Evolutionary conservation across 37 sponge, comb jelly and placozoan species (phyloP), one percentile per base, ranked within the genome.

Genomic region (Spongilla lacustris): DNA sequence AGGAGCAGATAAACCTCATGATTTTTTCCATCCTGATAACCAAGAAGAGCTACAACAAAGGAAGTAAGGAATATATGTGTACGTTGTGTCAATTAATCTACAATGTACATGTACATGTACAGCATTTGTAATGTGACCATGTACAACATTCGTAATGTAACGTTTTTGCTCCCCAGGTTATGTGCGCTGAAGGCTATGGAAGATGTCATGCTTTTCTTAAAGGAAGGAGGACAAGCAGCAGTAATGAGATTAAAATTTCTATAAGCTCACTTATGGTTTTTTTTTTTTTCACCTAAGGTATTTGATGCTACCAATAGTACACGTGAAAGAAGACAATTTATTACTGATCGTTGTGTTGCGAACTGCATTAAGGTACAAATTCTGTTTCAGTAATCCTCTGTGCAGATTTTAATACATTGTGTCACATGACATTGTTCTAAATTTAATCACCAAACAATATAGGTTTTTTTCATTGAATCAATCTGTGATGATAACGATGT

Each of bases 281-380:
- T n/a, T n/a, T n/a, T n/a, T n/a, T n/a, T n/a, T n/a, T n/a, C n/a
- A n/a, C n/a, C n/a, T 68, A 41, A 93, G 94, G 91, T 97, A 23
- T 95, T 90, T 86, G 99, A 99, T 95, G 99, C 99, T 14, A 99
- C 99, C 26, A 99, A 99, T 79, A 95, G 93, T 41, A 99, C 99
- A 28, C 78, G 91, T 36, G 97, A 93, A 36, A 67, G 99, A 38
- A 70, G 99, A 50, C 22, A 91, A 33, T 27, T 95, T 27, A 92
- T 99, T 22, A 50, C 85, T 32, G 88, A 90, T 32, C 75, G 67
- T 22, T 86, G 90, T 50, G 66, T 35, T 26, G 27, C 37, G 22
- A 66, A 85, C 26, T 27, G 71, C 36, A 94, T 94, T 36, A 90
- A 90, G 84, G 94, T 41, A 41, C 6, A 41, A 9, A n/a, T n/a